Base-by-base conservation (phyloP, 2,113 vertebrate genomes). In the Apistogramma diplotaenia region DNA sequence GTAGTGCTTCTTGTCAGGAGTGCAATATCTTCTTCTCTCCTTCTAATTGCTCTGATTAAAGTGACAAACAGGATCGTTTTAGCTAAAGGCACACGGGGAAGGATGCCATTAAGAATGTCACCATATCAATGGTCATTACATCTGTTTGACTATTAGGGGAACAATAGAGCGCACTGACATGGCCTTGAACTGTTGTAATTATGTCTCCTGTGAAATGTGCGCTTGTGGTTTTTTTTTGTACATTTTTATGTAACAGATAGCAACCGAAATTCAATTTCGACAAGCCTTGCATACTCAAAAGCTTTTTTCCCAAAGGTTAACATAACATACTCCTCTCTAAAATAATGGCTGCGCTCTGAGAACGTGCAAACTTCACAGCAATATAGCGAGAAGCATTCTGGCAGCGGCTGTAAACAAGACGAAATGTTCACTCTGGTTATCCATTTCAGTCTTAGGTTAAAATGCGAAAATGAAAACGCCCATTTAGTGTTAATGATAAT, bases 21-120 rank as follows among this genome's bases (percentile, higher is more conserved):
- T 71, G 61, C 80, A 60, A 60, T 76, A 61, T 84, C 85, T 84
- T 85, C 83, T 76, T 77, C 80, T 86, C 40, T 82, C 81, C 55
- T 49, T 86, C 83, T 92, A 92, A 94, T 92, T 85, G 89, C 86
- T 84, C 71, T 89, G 84, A 93, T 89, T 88, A 89, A 87, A 88
- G 91, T 92, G 88, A 93, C 87, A 92, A 93, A 93, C 84, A 85
- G 85, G 83, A 72, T 92, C 62, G 79, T 92, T 94, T 91, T 86
- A 92, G 86, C 82, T 84, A 80, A 91, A 87, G 72, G 82, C 46
- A 31, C 72, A 29, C 18, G 23, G 61, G 82, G 74, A 51, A 61
- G 35, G 75, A 89, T 72, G 62, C 83, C 84, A 76, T 90, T 76
- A 86, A 91, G 76, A 85, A 70, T 89, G 87, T 89, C 85, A 91